Evolutionary conservation across 2,888 invertebrate species (phyloP), one percentile per base, ranked within the genome.

Genomic region (Coenonympha glycerion): DNA sequence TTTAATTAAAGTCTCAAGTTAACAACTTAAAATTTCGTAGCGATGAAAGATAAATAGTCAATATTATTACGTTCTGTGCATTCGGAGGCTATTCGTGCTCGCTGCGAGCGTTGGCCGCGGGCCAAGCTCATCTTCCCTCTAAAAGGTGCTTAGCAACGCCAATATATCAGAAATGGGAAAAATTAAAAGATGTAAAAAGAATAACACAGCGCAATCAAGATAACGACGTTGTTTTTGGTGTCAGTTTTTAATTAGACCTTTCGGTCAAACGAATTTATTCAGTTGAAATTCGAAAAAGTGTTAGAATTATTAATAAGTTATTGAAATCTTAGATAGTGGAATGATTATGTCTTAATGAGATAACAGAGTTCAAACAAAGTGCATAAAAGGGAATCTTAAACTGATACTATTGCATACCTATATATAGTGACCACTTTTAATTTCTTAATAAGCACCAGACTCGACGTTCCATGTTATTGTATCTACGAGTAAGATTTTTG

Each of bases 91-190:
- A 55, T 57, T 53, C 49, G 57, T 37, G 59, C 52, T 53, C 47
- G 57, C 50, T 52, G 52, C 52, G 47, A 41, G 41, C 28, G 44
- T 52, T 64, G 64, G 64, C 63, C 13, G 30, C 5, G 1, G 15
- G 59, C 64, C 63, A 64, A 63, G 51, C 63, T 64, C 62, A 58
- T 62, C 64, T 59, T 40, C 52, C 44, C 34, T 51, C 61, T 62
- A 58, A 63, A 63, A 63, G 59, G 60, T 62, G 59, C 63, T 63
- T 62, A 63, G 57, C 59, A 61, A 56, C 57, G 56, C 55, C 58
- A 57, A 59, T 64, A 62, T 60, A 63, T 62, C 58, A 61, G 47
- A 53, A 52, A 54, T 53, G 46, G 42, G 50, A 51, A 57, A 57
- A 55, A 52, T 49, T 57, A 50, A 46, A 49, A 46, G 47, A 33